Evolutionary conservation across 2,113 vertebrate species (phyloP).

Genomic region (Cheirogaleus medius): DNA sequence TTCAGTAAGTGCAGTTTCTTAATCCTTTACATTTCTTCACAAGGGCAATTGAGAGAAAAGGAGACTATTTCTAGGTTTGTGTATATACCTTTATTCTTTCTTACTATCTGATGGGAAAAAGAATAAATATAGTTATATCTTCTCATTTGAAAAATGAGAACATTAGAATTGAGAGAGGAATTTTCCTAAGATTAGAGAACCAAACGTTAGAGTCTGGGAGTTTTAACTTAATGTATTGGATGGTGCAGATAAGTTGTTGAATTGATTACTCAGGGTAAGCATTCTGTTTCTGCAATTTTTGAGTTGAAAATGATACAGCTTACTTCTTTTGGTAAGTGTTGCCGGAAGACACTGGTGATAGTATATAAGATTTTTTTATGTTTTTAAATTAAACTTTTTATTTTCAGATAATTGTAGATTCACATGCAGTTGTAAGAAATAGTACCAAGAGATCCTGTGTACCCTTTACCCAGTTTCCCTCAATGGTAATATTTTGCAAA

Average conservation of each 20-base stretch:
- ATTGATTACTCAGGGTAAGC: not conserved
- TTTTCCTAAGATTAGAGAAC: constrained; percentile 2
- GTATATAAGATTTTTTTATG: not conserved
- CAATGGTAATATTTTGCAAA: not conserved
- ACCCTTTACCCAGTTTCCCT: not conserved
- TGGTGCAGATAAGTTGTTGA: not conserved
- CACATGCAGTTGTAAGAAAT: constrained; percentile 5
- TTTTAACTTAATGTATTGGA: not conserved
- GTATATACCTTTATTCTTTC: not conserved
- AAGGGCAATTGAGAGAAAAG: not conserved
- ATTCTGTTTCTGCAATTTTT: constrained; percentile 8
- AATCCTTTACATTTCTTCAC: not conserved
- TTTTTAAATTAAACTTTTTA: constrained; percentile 13
- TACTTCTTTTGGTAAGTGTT: not conserved
- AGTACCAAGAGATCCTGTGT: not conserved
- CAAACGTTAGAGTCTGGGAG: not conserved
- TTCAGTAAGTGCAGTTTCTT: not conserved
- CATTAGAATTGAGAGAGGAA: not conserved
- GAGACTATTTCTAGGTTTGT: not conserved
- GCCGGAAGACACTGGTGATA: not conserved
- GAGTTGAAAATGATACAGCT: not conserved
- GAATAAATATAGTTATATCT: not conserved
- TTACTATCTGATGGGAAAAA: not conserved
- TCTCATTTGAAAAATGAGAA: constrained; percentile 33
- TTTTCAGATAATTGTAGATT: constrained; percentile 36